Evolutionary conservation across 2,113 vertebrate species (phyloP), one percentile per base, ranked within the genome.

Genomic region (Bathybates hornii): DNA sequence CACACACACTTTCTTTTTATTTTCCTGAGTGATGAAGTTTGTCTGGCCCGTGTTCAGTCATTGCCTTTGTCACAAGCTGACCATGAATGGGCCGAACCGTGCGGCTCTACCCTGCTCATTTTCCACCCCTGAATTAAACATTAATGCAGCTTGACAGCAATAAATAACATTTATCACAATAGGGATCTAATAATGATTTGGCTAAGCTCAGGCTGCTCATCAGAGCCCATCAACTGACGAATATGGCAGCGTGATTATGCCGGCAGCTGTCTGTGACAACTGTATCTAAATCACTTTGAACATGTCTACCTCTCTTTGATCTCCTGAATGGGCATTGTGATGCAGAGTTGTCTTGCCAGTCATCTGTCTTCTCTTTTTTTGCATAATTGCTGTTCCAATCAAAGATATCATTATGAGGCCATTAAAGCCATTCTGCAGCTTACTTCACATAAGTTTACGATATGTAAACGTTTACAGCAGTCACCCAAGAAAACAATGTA

Each of bases 131-230:
- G 97, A 98, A 98, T 98, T 97, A 98, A 98, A 98, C 98, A 98
- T 97, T 97, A 98, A 98, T 98, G 96, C 96, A 92, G 96, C 97
- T 97, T 98, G 97, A 98, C 97, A 98, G 98, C 98, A 98, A 99
- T 98, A 99, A 99, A 98, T 98, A 98, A 97, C 97, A 97, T 98
- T 97, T 97, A 98, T 98, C 98, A 98, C 97, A 98, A 98, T 97
- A 96, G 97, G 97, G 96, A 98, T 97, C 97, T 98, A 97, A 98
- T 98, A 98, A 98, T 97, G 97, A 98, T 98, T 97, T 96, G 96
- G 97, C 96, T 95, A 80, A 86, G 97, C 97, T 97, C 96, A 94
- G 95, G 96, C 96, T 94, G 96, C 97, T 98, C 98, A 97, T 98
- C 97, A 97, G 95, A 94, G 96, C 95, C 97, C 96, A 97, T 97